Evolutionary conservation across 2,797 vertebrate genomes (phyloP), one percentile per base, ranked within the genome.

Genomic region (Cynopterus sphinx): DNA sequence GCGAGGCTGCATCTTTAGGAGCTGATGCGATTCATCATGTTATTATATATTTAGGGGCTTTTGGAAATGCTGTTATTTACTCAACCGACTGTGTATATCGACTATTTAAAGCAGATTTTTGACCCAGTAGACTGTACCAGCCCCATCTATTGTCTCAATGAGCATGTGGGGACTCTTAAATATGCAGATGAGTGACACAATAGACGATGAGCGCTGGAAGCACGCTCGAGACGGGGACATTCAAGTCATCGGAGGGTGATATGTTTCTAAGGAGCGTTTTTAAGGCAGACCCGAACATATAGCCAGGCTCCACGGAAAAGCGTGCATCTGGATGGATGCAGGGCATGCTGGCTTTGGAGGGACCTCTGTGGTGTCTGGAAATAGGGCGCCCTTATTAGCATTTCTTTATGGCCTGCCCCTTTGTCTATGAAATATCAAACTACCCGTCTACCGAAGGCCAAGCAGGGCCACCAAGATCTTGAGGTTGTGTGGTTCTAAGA

Each of bases 21-120:
- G 87, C 96, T 19, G 73, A 70, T 70, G 68, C 49, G 46, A 98
- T 98, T 97, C 97, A 97, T 98, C 97, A 97, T 92, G 96, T 91
- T 97, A 96, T 97, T 97, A 97, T 96, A 97, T 97, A 98, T 98
- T 98, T 97, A 97, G 97, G 92, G 79, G 84, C 96, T 94, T 97
- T 97, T 95, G 39, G 96, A 97, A 97, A 96, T 91, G 95, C 95
- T 78, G 97, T 95, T 97, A 98, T 97, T 97, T 97, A 98, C 97
- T 96, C 97, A 98, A 94, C 96, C 55, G 59, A 96, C 97, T 98
- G 97, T 96, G 96, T 82, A 94, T 95, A 93, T 95, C 92, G 97
- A 98, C 96, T 96, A 97, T 96, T 97, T 97, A 97, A 97, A 94
- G 97, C 97, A 96, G 97, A 98, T 97, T 97, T 97, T 97, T 97